Evolutionary conservation across 2,113 vertebrate species (phyloP).

Genomic region (Bambusicola thoracicus): DNA sequence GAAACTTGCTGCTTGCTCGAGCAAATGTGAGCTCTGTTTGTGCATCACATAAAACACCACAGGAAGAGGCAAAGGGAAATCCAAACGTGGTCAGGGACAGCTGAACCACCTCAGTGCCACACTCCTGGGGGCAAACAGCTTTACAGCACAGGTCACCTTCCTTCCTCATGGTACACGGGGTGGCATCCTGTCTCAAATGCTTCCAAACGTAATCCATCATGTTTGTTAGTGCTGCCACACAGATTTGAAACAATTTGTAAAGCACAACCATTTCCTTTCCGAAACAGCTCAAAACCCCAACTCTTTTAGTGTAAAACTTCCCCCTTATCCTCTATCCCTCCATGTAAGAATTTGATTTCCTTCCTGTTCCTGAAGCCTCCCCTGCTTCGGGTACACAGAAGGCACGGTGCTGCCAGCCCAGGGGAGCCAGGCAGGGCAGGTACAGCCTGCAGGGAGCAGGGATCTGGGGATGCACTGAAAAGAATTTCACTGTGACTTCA

Average conservation of each 20-base stretch:
- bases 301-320: too few relatives aligned
- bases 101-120: fast-evolving
- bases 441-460: background rate
- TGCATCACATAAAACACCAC: fast-evolving
- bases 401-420: background rate
- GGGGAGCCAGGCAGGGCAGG: background rate
- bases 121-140: background rate
- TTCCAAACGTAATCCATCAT: too few relatives aligned
- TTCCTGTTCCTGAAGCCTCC: background rate
- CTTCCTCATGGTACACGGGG: too few relatives aligned
- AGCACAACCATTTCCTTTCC: background rate
- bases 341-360: too few relatives aligned
- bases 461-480: background rate
- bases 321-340: too few relatives aligned
- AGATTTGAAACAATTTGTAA: background rate
- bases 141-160: background rate
- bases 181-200: too few relatives aligned
- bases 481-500: background rate
- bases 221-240: background rate
- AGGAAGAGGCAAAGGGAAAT: background rate
- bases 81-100: fast-evolving
- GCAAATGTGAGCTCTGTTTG: fast-evolving
- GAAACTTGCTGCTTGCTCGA: background rate
- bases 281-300: background rate
- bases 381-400: background rate